Evolutionary conservation across 2,888 invertebrate genomes (phyloP), one percentile per base, ranked within the genome.

Genomic region (Adelphocoris suturalis): DNA sequence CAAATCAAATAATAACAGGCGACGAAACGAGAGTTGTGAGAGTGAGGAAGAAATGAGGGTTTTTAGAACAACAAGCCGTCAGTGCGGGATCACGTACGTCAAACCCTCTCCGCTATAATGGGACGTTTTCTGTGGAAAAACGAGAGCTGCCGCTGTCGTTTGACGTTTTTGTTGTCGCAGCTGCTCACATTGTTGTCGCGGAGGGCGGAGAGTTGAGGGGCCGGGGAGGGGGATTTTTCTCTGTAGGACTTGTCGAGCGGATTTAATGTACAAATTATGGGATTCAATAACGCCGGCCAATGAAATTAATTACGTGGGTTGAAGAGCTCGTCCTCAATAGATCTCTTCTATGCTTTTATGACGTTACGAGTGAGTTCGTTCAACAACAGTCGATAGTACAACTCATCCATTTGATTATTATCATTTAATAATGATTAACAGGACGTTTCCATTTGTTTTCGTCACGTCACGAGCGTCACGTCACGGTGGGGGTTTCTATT

Each of bases 1-100:
- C 68, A 68, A 68, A 68, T 68, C 68, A 68, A 68, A 68, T 68
- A 68, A 68, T 61, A 61, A 61, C 68, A 27, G 68, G 68, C 27
- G 68, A 68, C 27, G 68, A 68, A 68, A 68, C 68, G 68, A 19
- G 23, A 68, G 68, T 68, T 27, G 23, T 13, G 37, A 37, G 37
- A 37, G 37, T 37, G 37, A 16, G 57, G 57, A 57, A 57, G 68
- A 68, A 68, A 23, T 68, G 68, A 13, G 68, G 23, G 23, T 68
- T 68, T 68, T 19, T 68, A 23, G 23, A 23, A 68, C 5, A 23
- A 23, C 23, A 23, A 7, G 68, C 68, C 27, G 68, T 68, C 68
- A 68, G 68, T 23, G 68, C 68, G 12, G 68, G 68, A 23, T 68
- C 68, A 68, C 68, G 68, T 68, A 68, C 68, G 68, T 68, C 68